phyloP scores from a whole-genome alignment of 2,113 vertebrate genomes.

The Carassius auratus region DNA sequence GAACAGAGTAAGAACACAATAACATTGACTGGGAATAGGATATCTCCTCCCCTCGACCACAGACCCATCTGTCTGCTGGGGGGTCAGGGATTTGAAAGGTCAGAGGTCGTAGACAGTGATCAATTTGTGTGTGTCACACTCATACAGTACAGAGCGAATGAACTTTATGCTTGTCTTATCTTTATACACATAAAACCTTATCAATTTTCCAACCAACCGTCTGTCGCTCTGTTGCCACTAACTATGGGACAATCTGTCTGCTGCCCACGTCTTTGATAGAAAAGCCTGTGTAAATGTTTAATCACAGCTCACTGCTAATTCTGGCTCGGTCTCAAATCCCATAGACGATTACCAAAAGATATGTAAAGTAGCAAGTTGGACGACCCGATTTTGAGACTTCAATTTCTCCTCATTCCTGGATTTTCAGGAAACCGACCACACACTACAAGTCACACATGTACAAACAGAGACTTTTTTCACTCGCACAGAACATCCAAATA shows the following conservation, averaged over 20 bases:
- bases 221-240: background rate
- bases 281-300: constrained; percentile 35
- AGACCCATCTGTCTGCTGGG: constrained; percentile 65
- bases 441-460: constrained; percentile 7
- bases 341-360: background rate
- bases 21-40: constrained; percentile 37
- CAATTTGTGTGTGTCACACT: constrained; percentile 59
- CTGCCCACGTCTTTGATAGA: constrained; percentile 26
- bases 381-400: background rate
- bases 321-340: background rate
- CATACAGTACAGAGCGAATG: background rate
- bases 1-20: constrained; percentile 23
- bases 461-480: constrained; percentile 7
- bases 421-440: background rate
- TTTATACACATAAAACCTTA: constrained; percentile 12
- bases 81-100: constrained; percentile 53
- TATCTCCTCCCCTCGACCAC: constrained; percentile 50
- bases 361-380: background rate
- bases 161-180: background rate
- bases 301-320: constrained; percentile 24
- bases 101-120: constrained; percentile 72
- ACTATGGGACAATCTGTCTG: background rate
- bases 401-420: background rate
- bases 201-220: background rate
- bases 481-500: constrained; percentile 50